Conservation (phyloP, 2,888 invertebrate species). For the Macaria liturata region DNA sequence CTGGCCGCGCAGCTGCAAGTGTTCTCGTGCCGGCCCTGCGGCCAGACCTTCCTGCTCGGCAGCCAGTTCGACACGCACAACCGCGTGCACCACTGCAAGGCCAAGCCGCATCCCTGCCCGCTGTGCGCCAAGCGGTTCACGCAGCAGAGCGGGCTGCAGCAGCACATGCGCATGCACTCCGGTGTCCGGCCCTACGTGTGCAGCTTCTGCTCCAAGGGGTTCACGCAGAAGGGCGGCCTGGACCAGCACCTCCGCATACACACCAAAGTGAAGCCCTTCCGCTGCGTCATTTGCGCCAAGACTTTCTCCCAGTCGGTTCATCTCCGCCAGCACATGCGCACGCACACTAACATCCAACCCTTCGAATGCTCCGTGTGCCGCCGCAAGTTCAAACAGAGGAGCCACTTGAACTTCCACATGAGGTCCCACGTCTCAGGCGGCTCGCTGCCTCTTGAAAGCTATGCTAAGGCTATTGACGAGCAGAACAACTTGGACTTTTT, state of each 20-base stretch:
- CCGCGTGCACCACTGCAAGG: constrained; percentile 64
- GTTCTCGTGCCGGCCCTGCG: constrained; percentile 64
- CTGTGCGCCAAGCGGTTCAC: constrained; percentile 74
- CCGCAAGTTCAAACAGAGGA: constrained; percentile 74
- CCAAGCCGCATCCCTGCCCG: constrained; percentile 70
- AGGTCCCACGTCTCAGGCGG: constrained; percentile 63
- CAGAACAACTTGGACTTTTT: constrained; percentile 58
- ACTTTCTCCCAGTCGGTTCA: constrained; percentile 78
- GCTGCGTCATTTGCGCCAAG: constrained; percentile 73
- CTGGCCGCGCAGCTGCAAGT: constrained; percentile 44
- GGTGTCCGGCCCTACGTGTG: constrained; percentile 72
- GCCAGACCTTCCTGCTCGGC: constrained; percentile 59
- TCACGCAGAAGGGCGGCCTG: constrained; percentile 75
- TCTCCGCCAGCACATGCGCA: constrained; percentile 76
- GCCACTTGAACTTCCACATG: constrained; percentile 77
- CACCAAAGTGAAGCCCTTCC: constrained; percentile 75
- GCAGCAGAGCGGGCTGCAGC: constrained; percentile 74
- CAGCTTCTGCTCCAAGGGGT: constrained; percentile 70
- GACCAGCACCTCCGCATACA: constrained; percentile 78
- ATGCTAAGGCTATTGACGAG: constrained; percentile 47
- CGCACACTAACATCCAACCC: constrained; percentile 77
- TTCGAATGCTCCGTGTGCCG: constrained; percentile 71
- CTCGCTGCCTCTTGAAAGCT: constrained; percentile 51
- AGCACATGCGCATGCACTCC: constrained; percentile 77
- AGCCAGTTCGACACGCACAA: constrained; percentile 67